phyloP scores from a whole-genome alignment of 1,140 invertebrate genomes.

The Apis florea region DNA sequence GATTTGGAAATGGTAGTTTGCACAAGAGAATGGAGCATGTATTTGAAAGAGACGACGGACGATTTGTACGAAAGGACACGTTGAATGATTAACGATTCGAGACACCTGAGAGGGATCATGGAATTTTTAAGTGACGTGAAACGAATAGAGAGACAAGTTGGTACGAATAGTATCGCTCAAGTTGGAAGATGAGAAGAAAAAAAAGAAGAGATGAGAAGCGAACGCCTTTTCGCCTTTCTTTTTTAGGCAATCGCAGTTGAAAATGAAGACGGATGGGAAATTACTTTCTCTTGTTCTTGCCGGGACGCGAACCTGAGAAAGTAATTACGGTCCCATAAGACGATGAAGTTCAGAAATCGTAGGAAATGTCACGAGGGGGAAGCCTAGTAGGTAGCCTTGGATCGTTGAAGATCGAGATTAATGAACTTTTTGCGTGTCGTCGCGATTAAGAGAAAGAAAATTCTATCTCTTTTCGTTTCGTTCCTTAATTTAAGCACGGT shows the following conservation, averaged over 20 bases:
- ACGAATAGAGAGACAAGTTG: neutral
- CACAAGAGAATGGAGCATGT: fast-evolving
- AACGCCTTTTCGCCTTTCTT: neutral
- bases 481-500: too few species aligned
- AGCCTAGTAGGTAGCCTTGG: too few species aligned
- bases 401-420: neutral
- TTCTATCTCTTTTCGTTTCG: neutral
- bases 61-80: too few species aligned
- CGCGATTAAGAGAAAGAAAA: neutral
- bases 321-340: neutral
- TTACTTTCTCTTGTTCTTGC: too few species aligned
- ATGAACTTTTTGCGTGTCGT: constrained; percentile 4
- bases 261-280: neutral
- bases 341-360: neutral
- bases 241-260: neutral
- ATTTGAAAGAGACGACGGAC: neutral
- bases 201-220: neutral
- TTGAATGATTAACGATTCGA: neutral
- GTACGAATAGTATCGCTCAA: too few species aligned
- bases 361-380: neutral
- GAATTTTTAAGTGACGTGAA: neutral
- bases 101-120: neutral
- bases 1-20: neutral
- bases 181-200: neutral
- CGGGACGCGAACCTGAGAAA: neutral